A percentile compares a stretch with the other conserved stretches of the same genome.
Evolutionary conservation across 2,797 vertebrate species (phyloP).

Genomic region (Aulostomus chinensis): DNA sequence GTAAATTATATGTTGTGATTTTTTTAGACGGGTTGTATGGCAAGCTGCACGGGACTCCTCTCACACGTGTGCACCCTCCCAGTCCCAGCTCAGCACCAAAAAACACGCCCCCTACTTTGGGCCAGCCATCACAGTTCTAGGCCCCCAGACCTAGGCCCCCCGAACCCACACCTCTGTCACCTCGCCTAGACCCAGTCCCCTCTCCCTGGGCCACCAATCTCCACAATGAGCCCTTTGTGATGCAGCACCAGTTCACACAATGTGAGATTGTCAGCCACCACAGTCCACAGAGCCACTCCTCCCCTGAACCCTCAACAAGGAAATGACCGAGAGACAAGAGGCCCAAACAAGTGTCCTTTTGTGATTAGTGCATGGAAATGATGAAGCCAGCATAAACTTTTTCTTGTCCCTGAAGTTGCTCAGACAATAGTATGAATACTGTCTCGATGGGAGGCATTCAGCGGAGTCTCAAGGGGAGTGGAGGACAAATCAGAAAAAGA

Average conservation of each 20-base stretch:
- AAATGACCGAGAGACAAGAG: constrained; percentile 66
- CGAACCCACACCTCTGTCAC: constrained; percentile 67
- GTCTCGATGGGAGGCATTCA: constrained; percentile 42
- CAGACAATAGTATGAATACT: constrained; percentile 51
- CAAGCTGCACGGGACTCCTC: constrained; percentile 35
- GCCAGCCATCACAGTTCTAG: constrained; percentile 28
- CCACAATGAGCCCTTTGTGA: constrained; percentile 79
- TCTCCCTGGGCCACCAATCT: constrained; percentile 58
- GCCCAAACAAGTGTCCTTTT: constrained; percentile 67
- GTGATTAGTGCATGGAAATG: constrained; percentile 59
- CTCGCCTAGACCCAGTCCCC: constrained; percentile 61
- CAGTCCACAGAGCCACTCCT: constrained; percentile 69
- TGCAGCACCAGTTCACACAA: constrained; percentile 67
- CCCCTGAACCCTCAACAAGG: constrained; percentile 63
- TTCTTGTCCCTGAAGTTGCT: constrained; percentile 51
- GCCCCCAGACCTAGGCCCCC: constrained; percentile 57
- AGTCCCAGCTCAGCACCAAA: constrained; percentile 25
- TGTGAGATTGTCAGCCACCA: constrained; percentile 69
- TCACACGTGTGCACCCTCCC: constrained; percentile 37
- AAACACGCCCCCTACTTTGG: constrained; percentile 24
- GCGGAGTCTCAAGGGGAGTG: constrained; percentile 26
- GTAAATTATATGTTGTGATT: constrained; percentile 21
- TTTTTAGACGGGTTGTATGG: constrained; percentile 2
- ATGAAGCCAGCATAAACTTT: constrained; percentile 65
- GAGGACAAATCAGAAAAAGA: constrained; percentile 38